Base-by-base conservation (phyloP, 1,140 invertebrate species). In the Tribolium castaneum region DNA sequence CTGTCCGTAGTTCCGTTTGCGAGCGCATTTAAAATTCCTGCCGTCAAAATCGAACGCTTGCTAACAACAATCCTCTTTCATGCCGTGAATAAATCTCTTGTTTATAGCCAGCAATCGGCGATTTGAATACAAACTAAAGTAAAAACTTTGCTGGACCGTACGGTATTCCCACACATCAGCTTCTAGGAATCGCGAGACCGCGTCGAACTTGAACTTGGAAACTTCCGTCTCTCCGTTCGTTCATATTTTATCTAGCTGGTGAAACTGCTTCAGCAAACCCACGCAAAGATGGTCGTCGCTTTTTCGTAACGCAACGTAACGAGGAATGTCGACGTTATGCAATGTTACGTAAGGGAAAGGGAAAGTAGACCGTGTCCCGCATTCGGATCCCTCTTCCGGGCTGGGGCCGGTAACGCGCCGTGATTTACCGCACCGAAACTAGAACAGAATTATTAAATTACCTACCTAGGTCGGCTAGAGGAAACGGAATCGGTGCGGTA, bases 331-430 rank as follows among this genome's bases (percentile, higher is more conserved):
- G 62, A 9, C 25, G 22, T 83, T 83, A 82, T 80, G 82, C 80
- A 83, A 83, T 56, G 71, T 83, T 83, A 83, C 80, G 82, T 83
- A 83, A 83, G 77, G 82, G 80, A 83, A 83, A 83, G 79, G 80
- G 82, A 83, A 83, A 83, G 82, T 83, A 83, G 82, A 82, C 78
- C 82, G 82, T 77, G 82, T 79, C 82, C 82, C 80, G 80, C 82
- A 83, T 83, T 83, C 80, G 79, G 74, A 83, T 82, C 80, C 77
- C 72, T 80, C 81, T 82, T 80, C 79, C 79, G 81, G 79, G 77
- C 73, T 39, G 74, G 25, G 49, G 45, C 71, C 59, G 59, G 59
- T 66, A 66, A 66, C 25, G 59, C 59, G 52, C 71, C 34, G 71
- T 73, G 71, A 73, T 73, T 73, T 73, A 73, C 71, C 71, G 34